Percentiles rank a stretch among this genome's conserved stretches.
phyloP scores from a whole-genome alignment of 2,797 vertebrate genomes.

The Clamator glandarius region DNA sequence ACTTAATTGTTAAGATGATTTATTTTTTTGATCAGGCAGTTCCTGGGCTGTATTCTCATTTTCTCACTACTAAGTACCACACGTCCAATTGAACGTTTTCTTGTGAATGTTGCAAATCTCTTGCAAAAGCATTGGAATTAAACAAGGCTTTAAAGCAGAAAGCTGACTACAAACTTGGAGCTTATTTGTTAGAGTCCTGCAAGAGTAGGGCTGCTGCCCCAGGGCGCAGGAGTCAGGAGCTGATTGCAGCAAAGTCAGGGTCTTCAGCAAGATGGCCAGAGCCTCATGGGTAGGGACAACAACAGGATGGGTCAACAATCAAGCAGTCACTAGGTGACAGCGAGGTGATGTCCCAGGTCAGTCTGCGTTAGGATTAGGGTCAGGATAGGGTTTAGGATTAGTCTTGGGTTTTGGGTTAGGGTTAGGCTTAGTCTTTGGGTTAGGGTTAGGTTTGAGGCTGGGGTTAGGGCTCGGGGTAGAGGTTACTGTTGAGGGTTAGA shows the following conservation, averaged over 20 bases:
- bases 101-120: neutral
- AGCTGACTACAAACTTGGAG: neutral
- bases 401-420: too few relatives aligned
- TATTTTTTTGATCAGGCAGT: neutral
- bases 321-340: neutral
- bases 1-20: neutral
- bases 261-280: too few relatives aligned
- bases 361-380: too few relatives aligned
- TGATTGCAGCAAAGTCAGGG: neutral
- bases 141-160: neutral
- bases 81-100: neutral
- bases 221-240: rapidly evolving
- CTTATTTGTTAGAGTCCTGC: neutral
- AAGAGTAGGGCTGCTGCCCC: neutral
- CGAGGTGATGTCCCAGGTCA: neutral
- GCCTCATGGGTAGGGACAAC: neutral
- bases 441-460: too few relatives aligned
- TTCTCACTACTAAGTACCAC: neutral
- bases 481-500: too few relatives aligned
- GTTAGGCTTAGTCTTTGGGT: too few relatives aligned
- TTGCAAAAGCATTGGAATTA: neutral
- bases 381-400: too few relatives aligned
- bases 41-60: neutral
- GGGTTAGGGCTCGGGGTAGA: too few relatives aligned
- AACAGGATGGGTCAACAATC: neutral